phyloP scores from a whole-genome alignment of 2,888 invertebrate genomes.

The Pheosia tremula region DNA sequence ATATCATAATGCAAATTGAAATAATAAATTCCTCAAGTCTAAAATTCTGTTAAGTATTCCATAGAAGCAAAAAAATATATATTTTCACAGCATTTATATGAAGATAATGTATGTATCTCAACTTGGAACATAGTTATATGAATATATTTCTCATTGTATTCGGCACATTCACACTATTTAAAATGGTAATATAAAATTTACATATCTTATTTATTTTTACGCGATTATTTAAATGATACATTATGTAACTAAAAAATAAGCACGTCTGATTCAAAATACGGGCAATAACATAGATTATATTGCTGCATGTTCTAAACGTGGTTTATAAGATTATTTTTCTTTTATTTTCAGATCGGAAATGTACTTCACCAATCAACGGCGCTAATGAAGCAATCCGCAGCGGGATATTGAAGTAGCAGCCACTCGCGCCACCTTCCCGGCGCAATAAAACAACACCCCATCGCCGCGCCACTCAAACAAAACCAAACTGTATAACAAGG shows the following conservation, averaged over 20 bases:
- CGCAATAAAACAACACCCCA: conserved; percentile 73
- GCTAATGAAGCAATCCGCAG: conserved; percentile 81
- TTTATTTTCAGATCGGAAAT: conserved; percentile 73
- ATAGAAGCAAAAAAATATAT: neutral
- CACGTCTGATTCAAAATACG: no score
- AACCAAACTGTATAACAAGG: conserved; percentile 55
- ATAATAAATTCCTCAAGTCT: no score
- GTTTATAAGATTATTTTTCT: neutral
- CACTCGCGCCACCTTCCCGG: conserved; percentile 62
- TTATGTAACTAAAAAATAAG: no score
- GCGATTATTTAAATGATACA: no score
- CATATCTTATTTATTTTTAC: neutral
- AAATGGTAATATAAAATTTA: neutral
- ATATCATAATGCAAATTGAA: no score
- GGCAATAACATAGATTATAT: neutral
- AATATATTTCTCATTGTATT: conserved; percentile 2
- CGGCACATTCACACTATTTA: neutral
- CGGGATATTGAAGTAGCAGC: conserved; percentile 79
- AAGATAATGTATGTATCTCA: neutral
- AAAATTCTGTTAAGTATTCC: no score
- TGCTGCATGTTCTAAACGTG: neutral
- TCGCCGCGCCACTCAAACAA: conserved; percentile 48
- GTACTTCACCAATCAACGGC: conserved; percentile 69
- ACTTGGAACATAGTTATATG: neutral
- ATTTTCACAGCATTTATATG: neutral